Conservation (phyloP, 2,888 invertebrate species). For the Spilosoma lubricipeda region DNA sequence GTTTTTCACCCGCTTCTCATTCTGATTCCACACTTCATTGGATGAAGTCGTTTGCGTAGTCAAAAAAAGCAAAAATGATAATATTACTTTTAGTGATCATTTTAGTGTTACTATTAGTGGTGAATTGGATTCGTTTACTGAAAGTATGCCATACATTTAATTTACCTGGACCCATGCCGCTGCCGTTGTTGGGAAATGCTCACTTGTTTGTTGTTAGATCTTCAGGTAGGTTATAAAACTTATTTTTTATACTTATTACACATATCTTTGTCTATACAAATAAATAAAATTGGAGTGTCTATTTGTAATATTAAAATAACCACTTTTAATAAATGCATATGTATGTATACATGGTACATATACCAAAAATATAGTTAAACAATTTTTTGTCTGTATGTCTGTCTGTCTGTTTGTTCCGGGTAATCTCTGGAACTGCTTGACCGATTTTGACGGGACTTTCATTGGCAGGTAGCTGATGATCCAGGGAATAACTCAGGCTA, state of each 20-base stretch:
- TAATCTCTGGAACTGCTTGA: too few species aligned
- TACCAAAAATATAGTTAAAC: too few species aligned
- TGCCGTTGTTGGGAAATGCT: constrained; percentile 84
- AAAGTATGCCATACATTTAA: constrained; percentile 53
- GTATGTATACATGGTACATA: too few species aligned
- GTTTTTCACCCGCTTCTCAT: not conserved
- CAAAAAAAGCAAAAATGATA: constrained; percentile 57
- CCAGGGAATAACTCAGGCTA: too few species aligned
- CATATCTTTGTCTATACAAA: not conserved
- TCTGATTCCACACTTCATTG: constrained; percentile 1
- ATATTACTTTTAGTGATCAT: constrained; percentile 44
- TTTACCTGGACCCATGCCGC: constrained; percentile 65
- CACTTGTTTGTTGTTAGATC: constrained; percentile 76
- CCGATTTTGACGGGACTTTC: too few species aligned
- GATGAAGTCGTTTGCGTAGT: constrained; percentile 13
- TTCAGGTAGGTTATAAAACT: constrained; percentile 58
- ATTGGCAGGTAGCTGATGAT: too few species aligned
- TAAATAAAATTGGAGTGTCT: too few species aligned
- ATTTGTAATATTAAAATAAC: too few species aligned
- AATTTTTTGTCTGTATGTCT: too few species aligned
- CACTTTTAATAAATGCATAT: too few species aligned
- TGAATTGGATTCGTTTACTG: constrained; percentile 64
- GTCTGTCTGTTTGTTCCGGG: too few species aligned
- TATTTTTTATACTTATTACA: not conserved
- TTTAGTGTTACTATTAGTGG: constrained; percentile 41